These are phyloP conservation scores for Drosophila neocordata DNA, from an alignment of 1,140 invertebrate species.

Conservation along the genomic window DNA sequence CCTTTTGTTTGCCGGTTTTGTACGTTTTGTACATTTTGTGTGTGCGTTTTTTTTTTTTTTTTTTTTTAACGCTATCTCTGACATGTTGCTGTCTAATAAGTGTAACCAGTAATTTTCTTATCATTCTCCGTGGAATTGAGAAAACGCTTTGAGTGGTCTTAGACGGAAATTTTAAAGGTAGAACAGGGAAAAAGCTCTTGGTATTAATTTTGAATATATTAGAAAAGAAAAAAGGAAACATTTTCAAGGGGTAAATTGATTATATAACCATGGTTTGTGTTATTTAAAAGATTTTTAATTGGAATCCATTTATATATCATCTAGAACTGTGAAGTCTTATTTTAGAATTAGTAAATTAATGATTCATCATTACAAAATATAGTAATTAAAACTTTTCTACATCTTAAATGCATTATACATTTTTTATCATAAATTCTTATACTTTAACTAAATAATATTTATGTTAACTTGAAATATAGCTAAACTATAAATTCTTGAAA, in stretches of 20 bases:
- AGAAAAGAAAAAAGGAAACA: neutral
- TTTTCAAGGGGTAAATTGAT: neutral
- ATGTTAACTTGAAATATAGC: too few species aligned
- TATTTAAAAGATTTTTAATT: too few species aligned
- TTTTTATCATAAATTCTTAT: too few species aligned
- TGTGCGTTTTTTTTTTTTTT: neutral
- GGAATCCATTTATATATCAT: too few species aligned
- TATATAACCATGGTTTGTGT: neutral
- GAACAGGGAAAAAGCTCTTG: neutral
- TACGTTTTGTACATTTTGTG: conserved; percentile 1
- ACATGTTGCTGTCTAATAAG: conserved; percentile 77
- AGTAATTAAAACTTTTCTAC: too few species aligned
- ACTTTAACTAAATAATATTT: too few species aligned
- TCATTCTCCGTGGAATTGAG: conserved; percentile 43
- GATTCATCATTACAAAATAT: too few species aligned
- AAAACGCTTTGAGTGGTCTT: conserved; percentile 25
- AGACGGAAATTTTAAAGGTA: neutral
- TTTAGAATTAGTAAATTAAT: too few species aligned
- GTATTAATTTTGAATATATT: neutral
- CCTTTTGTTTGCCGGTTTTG: conserved; percentile 68
- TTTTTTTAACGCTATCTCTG: conserved; percentile 58
- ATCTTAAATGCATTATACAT: too few species aligned
- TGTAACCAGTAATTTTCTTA: conserved; percentile 79
- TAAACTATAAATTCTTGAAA: neutral
- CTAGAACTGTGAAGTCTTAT: too few species aligned